These are phyloP conservation scores for Ips typographus DNA, from an alignment of 1,140 invertebrate species.

Conservation along the genomic window DNA sequence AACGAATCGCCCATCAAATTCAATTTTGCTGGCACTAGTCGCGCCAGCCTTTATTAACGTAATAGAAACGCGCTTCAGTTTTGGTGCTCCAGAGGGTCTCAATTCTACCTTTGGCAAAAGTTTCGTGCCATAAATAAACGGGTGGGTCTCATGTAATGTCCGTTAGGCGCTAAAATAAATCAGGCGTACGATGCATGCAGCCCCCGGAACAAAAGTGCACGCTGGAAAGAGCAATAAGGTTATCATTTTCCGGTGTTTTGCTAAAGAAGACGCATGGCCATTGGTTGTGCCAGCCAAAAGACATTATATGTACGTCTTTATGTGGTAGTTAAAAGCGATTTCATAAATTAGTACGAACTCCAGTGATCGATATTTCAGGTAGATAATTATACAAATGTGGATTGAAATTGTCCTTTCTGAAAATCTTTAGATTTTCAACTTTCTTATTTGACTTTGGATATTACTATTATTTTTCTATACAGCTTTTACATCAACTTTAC, in stretches of 20 bases:
- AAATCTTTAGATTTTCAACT: no score
- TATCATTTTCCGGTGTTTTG: constrained; percentile 48
- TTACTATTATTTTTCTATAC: no score
- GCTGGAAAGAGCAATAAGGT: constrained; percentile 46
- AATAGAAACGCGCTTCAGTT: neutral
- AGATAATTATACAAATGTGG: no score
- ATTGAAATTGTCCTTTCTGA: no score
- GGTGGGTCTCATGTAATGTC: constrained; percentile 43
- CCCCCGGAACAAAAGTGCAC: constrained; percentile 39
- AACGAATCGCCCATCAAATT: neutral
- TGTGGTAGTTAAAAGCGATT: no score
- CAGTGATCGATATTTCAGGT: no score
- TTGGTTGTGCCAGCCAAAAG: constrained; percentile 26
- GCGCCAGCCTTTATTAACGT: neutral
- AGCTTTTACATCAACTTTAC: no score
- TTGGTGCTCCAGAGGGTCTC: constrained; percentile 4
- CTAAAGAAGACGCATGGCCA: constrained; percentile 45
- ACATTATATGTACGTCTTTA: constrained; percentile 22
- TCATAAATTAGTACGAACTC: no score
- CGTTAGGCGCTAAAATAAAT: constrained; percentile 45
- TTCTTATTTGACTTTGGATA: no score
- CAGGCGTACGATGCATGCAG: constrained; percentile 43
- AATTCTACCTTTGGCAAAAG: constrained; percentile 36
- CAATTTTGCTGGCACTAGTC: constrained; percentile 7
- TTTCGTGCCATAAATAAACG: constrained; percentile 41